Percentiles rank a stretch among this genome's conserved stretches.
These are phyloP conservation scores for Conchocele bisecta DNA, from an alignment of 2,888 invertebrate species.

Conservation along the genomic window DNA sequence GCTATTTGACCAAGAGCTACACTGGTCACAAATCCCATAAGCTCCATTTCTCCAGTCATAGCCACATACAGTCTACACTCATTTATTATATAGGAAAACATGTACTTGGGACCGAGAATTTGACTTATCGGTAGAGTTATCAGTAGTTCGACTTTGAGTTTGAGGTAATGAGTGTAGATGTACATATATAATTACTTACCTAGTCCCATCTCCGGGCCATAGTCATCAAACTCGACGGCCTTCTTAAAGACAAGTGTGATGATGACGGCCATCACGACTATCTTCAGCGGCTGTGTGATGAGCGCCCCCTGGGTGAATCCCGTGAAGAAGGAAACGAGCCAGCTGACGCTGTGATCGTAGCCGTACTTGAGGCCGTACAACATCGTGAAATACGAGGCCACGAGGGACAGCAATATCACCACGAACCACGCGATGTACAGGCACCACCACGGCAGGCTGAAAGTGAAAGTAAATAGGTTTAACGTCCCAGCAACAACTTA, in stretches of 20 bases:
- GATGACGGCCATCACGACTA: slow-evolving; percentile 55
- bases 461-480: too few relatives aligned
- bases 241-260: slow-evolving; percentile 62
- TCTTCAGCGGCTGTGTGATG: slow-evolving; percentile 67
- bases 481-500: too few relatives aligned
- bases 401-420: slow-evolving; percentile 51
- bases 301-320: slow-evolving; percentile 64
- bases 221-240: slow-evolving; percentile 53
- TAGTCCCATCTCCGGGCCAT: slow-evolving; percentile 16
- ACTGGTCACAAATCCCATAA: too few relatives aligned
- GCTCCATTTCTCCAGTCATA: too few relatives aligned
- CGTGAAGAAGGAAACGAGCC: slow-evolving; percentile 73
- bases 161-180: too few relatives aligned
- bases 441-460: slow-evolving; percentile 77
- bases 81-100: too few relatives aligned
- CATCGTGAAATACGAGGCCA: slow-evolving; percentile 73
- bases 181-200: too few relatives aligned
- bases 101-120: too few relatives aligned
- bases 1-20: too few relatives aligned
- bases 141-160: too few relatives aligned
- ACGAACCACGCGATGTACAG: slow-evolving; percentile 72
- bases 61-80: too few relatives aligned
- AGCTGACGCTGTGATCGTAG: slow-evolving; percentile 70
- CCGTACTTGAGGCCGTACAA: slow-evolving; percentile 77
- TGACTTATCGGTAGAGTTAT: too few relatives aligned